A percentile compares a stretch with the other conserved stretches of the same genome.
Evolutionary conservation across 2,888 invertebrate genomes (phyloP).

Genomic region (Drosophila birchii): DNA sequence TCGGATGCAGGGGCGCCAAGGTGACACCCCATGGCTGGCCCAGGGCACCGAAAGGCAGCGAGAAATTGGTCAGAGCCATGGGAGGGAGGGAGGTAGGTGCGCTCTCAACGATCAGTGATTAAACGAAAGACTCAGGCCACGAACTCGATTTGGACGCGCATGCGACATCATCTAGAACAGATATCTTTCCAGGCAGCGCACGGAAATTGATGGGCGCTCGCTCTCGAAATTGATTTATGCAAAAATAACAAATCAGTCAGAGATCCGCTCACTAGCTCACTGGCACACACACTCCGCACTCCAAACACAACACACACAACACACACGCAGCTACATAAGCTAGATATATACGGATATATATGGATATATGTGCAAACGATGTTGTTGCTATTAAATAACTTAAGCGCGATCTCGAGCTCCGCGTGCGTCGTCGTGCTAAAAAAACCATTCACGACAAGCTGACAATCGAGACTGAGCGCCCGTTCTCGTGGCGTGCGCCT

Average conservation of each 20-base stretch:
- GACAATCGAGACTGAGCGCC: conserved; percentile 82
- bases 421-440: conserved; percentile 60
- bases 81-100: neutral
- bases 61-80: conserved; percentile 85
- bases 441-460: conserved; percentile 83
- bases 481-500: conserved; percentile 78
- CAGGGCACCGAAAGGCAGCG: conserved; percentile 83
- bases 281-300: conserved; percentile 3
- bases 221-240: conserved; percentile 72
- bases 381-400: conserved; percentile 52
- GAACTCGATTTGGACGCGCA: conserved; percentile 48
- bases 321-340: conserved; percentile 29
- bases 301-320: conserved; percentile 21
- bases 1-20: conserved; percentile 82
- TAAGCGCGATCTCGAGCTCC: conserved; percentile 33
- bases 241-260: conserved; percentile 61
- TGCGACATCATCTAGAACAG: conserved; percentile 58
- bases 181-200: conserved; percentile 28
- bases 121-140: conserved; percentile 63
- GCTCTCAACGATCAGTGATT: conserved; percentile 54
- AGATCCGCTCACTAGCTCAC: conserved; percentile 23
- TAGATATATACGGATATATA: conserved; percentile 36
- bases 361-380: conserved; percentile 56
- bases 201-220: conserved; percentile 65
- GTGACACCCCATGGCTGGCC: conserved; percentile 83